A percentile compares a stretch with the other conserved stretches of the same genome.
Conservation (phyloP, 2,888 invertebrate genomes). For the Rhopalosiphum nymphaeae region DNA sequence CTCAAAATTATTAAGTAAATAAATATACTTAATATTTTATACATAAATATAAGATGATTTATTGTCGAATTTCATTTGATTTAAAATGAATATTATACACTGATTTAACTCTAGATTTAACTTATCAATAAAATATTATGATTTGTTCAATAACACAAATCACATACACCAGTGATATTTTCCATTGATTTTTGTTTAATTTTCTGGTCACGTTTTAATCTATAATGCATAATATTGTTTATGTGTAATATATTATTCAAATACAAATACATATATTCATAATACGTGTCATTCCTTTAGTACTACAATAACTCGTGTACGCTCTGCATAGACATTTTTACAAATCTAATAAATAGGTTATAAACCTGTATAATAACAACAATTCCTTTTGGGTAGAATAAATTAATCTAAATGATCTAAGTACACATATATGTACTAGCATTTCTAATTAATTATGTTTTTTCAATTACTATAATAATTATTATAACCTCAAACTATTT, state of each 20-base stretch:
- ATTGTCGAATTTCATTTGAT: not conserved
- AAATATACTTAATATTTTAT: not conserved
- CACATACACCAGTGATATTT: not conserved
- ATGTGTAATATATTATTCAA: conserved; percentile 16
- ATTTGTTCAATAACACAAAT: not conserved
- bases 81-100: not conserved
- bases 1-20: not conserved
- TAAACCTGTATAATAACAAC: not conserved
- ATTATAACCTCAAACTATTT: not conserved
- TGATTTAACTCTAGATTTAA: not conserved
- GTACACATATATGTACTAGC: not conserved
- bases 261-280: conserved; percentile 3
- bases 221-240: conserved; percentile 6
- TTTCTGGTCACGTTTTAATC: conserved; percentile 33
- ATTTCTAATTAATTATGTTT: not conserved
- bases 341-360: not conserved
- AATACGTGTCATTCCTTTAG: not conserved
- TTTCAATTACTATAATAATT: not conserved
- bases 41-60: not conserved
- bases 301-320: not conserved
- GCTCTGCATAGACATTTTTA: not conserved
- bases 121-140: not conserved
- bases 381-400: not conserved
- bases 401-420: not conserved
- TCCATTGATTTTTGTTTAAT: not conserved